Evolutionary conservation across 2,797 vertebrate genomes (phyloP), one percentile per base, ranked within the genome.

Genomic region (Tarsius wallacei): DNA sequence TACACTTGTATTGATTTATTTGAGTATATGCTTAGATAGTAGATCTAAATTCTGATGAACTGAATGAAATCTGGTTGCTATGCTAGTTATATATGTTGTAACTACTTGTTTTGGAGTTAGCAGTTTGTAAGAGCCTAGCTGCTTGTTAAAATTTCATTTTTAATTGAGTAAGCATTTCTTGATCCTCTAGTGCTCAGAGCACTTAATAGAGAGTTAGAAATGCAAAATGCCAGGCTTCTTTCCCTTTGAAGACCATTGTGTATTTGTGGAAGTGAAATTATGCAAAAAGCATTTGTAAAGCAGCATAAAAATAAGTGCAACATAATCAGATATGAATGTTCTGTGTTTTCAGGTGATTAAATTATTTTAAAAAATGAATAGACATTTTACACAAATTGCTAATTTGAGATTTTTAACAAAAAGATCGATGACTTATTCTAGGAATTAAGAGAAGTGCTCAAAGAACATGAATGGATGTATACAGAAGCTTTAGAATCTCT

Each of bases 401-500:
- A 83, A 93, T 94, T 87, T 93, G 82, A 70, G 33, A 63, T 90
- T 96, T 96, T 96, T 97, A 97, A 97, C 33, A 82, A 85, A 97
- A 89, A 84, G 53, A 63, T 93, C 17, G 76, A 96, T 73, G 92
- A 80, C 96, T 97, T 63, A 97, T 98, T 96, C 84, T 97, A 99
- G 99, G 99, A 99, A 97, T 98, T 99, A 94, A 99, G 99, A 96
- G 98, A 99, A 73, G 99, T 99, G 77, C 99, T 99, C 95, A 98
- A 99, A 97, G 99, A 99, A 74, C 99, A 99, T 87, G 99, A 99
- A 90, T 99, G 99, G 99, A 99, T 99, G 96, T 99, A 98, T 95
- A 98, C 99, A 21, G 99, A 99, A 94, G 99, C 99, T 76, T 98
- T 99, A 97, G 99, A 99, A 89, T 99, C 99, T 90, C 98, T 99